These are phyloP conservation scores for Danaus chrysippus DNA, from an alignment of 2,888 invertebrate species.

Conservation along the genomic window DNA sequence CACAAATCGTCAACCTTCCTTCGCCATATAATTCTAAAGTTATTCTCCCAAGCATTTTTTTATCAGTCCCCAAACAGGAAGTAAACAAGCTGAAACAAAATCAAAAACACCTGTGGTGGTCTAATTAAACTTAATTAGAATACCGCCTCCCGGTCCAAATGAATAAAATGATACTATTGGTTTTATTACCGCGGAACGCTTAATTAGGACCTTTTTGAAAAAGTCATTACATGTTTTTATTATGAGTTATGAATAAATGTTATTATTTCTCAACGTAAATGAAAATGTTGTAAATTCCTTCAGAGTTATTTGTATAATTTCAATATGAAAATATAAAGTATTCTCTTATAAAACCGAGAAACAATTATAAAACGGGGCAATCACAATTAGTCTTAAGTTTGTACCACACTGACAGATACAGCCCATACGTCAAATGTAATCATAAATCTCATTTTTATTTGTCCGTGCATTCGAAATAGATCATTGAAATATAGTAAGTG, in stretches of 20 bases:
- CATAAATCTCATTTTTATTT: slow-evolving; percentile 7
- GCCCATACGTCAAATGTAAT: slow-evolving; percentile 24
- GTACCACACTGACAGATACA: slow-evolving; percentile 22
- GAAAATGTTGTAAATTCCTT: neutral
- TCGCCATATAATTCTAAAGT: no score
- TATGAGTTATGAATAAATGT: neutral
- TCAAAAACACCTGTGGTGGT: slow-evolving; percentile 4
- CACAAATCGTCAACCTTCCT: no score
- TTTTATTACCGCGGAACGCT: neutral
- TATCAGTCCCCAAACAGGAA: neutral
- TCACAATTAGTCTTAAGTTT: neutral
- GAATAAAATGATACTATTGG: neutral
- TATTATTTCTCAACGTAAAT: neutral
- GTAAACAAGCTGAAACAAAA: neutral
- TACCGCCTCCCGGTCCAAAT: neutral
- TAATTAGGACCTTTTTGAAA: neutral
- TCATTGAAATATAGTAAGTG: neutral
- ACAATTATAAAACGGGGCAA: neutral
- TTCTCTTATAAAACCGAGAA: neutral
- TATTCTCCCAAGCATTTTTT: no score
- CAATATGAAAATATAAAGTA: no score
- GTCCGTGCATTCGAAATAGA: slow-evolving; percentile 2
- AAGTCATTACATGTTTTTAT: slow-evolving; percentile 1
- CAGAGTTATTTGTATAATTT: no score
- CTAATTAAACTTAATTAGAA: slow-evolving; percentile 4